These are phyloP conservation scores for Dynastes tityus DNA, from an alignment of 2,888 invertebrate species.

Conservation along the genomic window DNA sequence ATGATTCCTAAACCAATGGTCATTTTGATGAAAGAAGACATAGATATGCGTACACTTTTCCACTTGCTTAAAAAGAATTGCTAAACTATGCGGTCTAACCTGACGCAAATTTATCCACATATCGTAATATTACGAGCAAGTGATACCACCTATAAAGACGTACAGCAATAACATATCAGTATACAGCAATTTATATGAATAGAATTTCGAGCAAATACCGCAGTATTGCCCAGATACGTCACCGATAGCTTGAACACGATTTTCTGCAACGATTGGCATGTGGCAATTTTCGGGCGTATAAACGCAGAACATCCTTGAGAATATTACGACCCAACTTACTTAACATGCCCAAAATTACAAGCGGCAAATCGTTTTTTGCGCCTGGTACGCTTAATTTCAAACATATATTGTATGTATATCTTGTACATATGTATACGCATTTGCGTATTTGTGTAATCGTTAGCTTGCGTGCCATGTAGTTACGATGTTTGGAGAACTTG, in stretches of 20 bases:
- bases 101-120: too few species aligned
- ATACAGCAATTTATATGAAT: not conserved
- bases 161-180: not conserved
- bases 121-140: too few species aligned
- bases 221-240: not conserved
- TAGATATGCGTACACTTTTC: too few species aligned
- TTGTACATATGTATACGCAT: too few species aligned
- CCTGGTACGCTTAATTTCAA: not conserved
- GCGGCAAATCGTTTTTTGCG: not conserved
- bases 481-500: not conserved
- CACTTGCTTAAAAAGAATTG: too few species aligned
- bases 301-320: conserved; percentile 1
- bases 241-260: not conserved
- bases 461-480: not conserved
- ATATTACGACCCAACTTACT: conserved; percentile 11
- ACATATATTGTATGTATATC: too few species aligned
- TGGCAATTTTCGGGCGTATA: conserved; percentile 4
- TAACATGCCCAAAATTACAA: conserved; percentile 21
- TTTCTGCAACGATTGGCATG: conserved; percentile 8
- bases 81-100: too few species aligned
- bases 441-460: too few species aligned
- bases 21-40: too few species aligned
- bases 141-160: not conserved
- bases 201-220: conserved; percentile 1
- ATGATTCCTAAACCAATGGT: too few species aligned